Base-by-base conservation (phyloP, 1,140 invertebrate genomes). In the Hycleus cichorii region DNA sequence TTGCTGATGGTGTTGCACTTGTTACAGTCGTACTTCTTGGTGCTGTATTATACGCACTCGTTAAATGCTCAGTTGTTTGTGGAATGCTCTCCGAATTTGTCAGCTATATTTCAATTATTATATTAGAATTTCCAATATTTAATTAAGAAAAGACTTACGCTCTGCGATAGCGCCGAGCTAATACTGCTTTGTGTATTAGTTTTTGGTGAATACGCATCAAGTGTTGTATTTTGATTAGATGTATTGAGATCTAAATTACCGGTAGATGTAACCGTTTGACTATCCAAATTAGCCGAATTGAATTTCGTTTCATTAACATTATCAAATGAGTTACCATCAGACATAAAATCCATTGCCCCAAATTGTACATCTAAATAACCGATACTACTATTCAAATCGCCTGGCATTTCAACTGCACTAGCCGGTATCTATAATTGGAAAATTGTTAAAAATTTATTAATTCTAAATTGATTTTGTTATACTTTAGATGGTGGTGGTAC, bases 351-450 rank as follows among this genome's bases (percentile, higher is more conserved):
- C 61, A 96, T 77, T 11, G 85, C 91, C 52, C 93, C 93, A 76
- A 97, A 96, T 75, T 96, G 93, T 47, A 96, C 91, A 78, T 95
- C 93, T 47, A 97, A 79, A 65, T 88, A 87, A 59, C 83, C 83
- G 59, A 91, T 88, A 59, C 66, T 77, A 78, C 62, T 80, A 43
- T 52, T 52, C 55, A 84, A 78, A 74, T 94, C 92, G 49, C 90
- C 91, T 0, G 87, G 94, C 94, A 97, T 97, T 75, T 97, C 93
- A 27, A 97, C 94, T 46, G 93, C 94, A 58, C 85, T 90, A 11
- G 91, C 83, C 39, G 93, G 94, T 66, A 97, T 97, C 85, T 89
- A 68, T 12, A 74, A 72, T 59, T 10, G 12, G 5, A 38, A 49
- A 27, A 25, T 25, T 26, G 1, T 25, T 48, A 48, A 26, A 9